Conservation (phyloP, 2,797 vertebrate genomes). For the Buceros bicornis region DNA sequence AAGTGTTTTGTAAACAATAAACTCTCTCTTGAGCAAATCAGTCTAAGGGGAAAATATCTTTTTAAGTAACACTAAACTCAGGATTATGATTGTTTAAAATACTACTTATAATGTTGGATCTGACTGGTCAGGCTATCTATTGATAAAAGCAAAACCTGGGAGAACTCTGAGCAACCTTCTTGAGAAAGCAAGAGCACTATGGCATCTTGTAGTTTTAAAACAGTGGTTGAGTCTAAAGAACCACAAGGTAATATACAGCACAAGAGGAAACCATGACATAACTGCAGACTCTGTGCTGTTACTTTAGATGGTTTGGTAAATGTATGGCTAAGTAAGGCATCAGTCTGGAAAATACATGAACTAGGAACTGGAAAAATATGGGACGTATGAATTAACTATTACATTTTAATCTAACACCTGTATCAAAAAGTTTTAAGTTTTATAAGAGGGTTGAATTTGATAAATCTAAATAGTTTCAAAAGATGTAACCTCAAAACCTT, state of each 20-base stretch:
- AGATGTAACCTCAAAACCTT: neutral
- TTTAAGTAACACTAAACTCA: neutral
- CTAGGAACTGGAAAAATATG: neutral
- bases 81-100: neutral
- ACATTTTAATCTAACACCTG: neutral
- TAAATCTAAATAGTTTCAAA: neutral
- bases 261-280: neutral
- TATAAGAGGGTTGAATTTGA: neutral
- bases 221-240: neutral
- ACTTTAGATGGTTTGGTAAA: neutral
- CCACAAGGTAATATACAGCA: neutral
- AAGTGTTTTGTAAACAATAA: neutral
- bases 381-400: neutral
- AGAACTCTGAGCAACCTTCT: neutral
- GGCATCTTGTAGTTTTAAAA: neutral
- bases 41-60: neutral
- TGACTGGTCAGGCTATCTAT: neutral
- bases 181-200: neutral
- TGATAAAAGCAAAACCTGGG: neutral
- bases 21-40: neutral
- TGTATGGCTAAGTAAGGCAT: neutral
- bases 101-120: neutral
- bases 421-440: neutral
- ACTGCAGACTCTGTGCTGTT: neutral
- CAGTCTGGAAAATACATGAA: neutral